A percentile compares a stretch with the other conserved stretches of the same genome.
Conservation (phyloP, 2,888 invertebrate genomes). For the Caenorhabditis uteleia region DNA sequence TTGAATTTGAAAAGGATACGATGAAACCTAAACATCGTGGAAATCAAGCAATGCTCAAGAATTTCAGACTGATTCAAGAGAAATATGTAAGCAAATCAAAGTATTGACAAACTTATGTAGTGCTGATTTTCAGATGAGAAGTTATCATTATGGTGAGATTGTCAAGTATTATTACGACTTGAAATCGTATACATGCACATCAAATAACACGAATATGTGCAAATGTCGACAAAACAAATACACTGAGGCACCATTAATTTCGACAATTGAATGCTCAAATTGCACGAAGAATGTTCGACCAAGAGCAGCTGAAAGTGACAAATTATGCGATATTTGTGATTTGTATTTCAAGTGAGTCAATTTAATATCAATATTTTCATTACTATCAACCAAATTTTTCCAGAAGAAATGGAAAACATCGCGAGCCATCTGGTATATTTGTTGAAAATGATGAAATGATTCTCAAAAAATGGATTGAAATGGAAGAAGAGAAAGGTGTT, state of each 20-base stretch:
- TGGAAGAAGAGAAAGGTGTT: not conserved
- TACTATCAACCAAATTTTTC: not conserved
- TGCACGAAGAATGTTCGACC: constrained; percentile 6
- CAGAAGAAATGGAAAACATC: constrained; percentile 3
- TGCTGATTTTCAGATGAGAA: not conserved
- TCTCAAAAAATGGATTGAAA: constrained; percentile 3
- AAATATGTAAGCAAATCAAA: constrained; percentile 4
- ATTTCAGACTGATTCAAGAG: constrained; percentile 5
- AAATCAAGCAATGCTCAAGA: not conserved
- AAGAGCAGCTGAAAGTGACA: not conserved
- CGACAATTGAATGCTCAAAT: constrained; percentile 4
- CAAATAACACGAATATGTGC: not conserved
- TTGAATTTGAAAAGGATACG: constrained; percentile 2
- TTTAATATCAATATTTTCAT: not conserved
- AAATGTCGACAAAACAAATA: not conserved
- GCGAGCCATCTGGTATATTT: not conserved
- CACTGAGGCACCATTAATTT: not conserved
- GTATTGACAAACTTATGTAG: not conserved
- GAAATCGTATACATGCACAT: not conserved
- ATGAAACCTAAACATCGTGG: not conserved
- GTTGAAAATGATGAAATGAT: constrained; percentile 1
- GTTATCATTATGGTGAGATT: constrained; percentile 7
- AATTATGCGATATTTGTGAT: not conserved
- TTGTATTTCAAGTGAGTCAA: constrained; percentile 6
- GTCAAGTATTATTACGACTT: constrained; percentile 6